phyloP scores from a whole-genome alignment of 2,113 vertebrate species.

The Lagopus leucura region DNA sequence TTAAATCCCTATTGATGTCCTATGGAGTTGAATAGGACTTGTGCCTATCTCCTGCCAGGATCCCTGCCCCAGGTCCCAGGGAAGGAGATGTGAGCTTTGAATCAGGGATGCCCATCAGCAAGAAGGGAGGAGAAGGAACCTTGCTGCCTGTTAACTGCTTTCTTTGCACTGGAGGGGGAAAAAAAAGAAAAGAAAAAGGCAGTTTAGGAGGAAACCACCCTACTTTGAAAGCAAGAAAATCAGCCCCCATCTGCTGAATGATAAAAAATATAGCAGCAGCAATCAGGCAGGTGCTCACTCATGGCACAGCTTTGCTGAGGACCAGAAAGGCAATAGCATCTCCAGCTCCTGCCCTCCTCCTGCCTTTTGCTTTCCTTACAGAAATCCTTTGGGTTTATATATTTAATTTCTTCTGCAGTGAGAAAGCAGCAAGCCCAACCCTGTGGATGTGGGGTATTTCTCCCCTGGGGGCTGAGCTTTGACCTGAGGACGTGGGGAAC shows the following conservation, averaged over 20 bases:
- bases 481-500: not conserved
- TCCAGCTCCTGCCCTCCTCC: not conserved
- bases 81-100: not conserved
- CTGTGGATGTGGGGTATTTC: not conserved
- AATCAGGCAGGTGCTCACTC: not conserved
- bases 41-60: not conserved
- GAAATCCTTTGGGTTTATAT: not conserved
- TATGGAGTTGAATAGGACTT: not conserved
- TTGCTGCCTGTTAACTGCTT: not conserved
- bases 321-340: not conserved
- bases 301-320: not conserved
- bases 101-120: not conserved
- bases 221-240: not conserved
- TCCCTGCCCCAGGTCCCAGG: not conserved
- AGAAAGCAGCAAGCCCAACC: not conserved
- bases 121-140: not conserved
- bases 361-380: not conserved
- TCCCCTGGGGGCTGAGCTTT: not conserved
- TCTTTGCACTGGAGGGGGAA: not conserved
- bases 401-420: too few relatives aligned
- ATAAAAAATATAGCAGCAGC: not conserved
- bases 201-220: not conserved
- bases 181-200: not conserved
- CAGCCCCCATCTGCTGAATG: not conserved
- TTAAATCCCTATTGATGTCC: not conserved